Conservation (phyloP, 2,113 vertebrate species). For the Anthoscopus minutus region DNA sequence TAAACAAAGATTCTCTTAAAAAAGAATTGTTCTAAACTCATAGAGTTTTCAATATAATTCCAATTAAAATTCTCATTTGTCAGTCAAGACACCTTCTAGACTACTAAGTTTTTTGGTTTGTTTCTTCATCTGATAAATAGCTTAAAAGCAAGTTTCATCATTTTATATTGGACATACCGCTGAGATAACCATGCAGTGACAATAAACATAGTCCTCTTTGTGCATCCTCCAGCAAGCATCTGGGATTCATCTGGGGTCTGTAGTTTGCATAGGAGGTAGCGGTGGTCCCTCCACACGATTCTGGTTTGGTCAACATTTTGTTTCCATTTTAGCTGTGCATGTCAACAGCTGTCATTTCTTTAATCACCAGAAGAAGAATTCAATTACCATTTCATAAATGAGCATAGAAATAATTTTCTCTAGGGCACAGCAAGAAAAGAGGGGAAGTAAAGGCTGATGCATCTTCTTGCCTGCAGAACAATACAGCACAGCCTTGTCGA, state of each 20-base stretch:
- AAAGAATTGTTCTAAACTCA: neutral
- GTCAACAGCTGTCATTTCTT: conserved; percentile 52
- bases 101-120: neutral
- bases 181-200: conserved; percentile 50
- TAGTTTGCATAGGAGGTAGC: conserved; percentile 49
- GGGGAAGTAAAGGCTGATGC: neutral
- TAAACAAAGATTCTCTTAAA: neutral
- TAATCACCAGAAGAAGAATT: conserved; percentile 45
- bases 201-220: conserved; percentile 52
- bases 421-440: neutral
- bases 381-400: conserved; percentile 47
- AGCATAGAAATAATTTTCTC: conserved; percentile 29
- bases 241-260: conserved; percentile 63
- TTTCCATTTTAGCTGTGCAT: conserved; percentile 30
- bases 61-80: conserved; percentile 39
- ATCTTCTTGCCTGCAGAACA: neutral
- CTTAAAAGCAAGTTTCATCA: conserved; percentile 35
- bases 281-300: conserved; percentile 22
- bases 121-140: conserved; percentile 14
- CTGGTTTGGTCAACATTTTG: conserved; percentile 33
- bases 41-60: conserved; percentile 17
- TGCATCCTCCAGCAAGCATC: conserved; percentile 18
- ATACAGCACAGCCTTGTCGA: neutral
- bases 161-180: conserved; percentile 7
- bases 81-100: neutral